Conservation (phyloP, 2,797 vertebrate genomes). For the Danio tinwini region DNA sequence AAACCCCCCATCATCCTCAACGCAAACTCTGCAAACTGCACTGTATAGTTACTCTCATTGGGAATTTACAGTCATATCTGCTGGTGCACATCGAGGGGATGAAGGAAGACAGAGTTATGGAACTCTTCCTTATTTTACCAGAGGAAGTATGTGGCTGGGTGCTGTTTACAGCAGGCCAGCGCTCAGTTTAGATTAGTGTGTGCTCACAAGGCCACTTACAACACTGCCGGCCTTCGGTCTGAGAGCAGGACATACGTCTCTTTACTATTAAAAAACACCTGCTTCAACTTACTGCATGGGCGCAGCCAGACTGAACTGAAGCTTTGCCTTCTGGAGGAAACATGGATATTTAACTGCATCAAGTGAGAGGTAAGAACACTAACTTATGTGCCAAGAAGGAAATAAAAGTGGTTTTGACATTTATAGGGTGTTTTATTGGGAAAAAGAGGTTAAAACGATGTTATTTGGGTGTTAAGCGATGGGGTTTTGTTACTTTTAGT, state of each 20-base stretch:
- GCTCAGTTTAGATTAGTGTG: conserved; percentile 26
- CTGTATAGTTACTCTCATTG: not conserved
- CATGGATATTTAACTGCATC: conserved; percentile 35
- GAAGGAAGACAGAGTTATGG: conserved; percentile 8
- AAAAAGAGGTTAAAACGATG: not conserved
- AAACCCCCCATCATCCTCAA: not conserved
- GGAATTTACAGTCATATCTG: not conserved
- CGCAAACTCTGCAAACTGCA: too few species aligned
- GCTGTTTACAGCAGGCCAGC: conserved; percentile 46
- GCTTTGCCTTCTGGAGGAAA: not conserved
- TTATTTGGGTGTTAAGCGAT: not conserved
- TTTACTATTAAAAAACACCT: not conserved
- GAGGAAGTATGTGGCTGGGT: conserved; percentile 72
- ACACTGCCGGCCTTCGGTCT: not conserved
- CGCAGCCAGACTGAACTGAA: conserved; percentile 11
- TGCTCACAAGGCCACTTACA: conserved; percentile 24
- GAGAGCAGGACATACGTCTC: not conserved
- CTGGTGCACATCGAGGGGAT: not conserved
- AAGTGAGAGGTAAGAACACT: conserved; percentile 42
- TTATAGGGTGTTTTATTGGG: not conserved
- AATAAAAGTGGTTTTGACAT: conserved; percentile 4
- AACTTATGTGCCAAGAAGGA: not conserved
- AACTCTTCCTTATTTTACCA: conserved; percentile 77
- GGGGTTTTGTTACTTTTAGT: not conserved
- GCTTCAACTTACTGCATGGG: not conserved